Conservation (phyloP, 1,140 invertebrate genomes). For the Holcopasites calliopsidis region DNA sequence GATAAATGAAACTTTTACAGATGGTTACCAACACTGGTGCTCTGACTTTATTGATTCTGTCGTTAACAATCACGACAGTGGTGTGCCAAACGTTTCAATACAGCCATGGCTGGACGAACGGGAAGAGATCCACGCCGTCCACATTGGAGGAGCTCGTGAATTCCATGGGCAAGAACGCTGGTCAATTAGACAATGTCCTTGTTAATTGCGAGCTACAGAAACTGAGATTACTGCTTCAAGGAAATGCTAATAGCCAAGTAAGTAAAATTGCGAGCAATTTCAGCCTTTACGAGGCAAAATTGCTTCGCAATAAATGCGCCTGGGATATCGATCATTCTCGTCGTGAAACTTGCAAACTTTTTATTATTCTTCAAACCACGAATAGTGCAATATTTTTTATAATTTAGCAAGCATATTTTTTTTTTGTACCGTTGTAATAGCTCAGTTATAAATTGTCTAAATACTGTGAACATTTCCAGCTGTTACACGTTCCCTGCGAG, state of each 20-base stretch:
- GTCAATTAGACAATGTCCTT: constrained; percentile 28
- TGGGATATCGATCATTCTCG: too few relatives aligned
- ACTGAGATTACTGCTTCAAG: constrained; percentile 45
- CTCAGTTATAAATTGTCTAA: neutral
- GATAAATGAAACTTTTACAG: constrained; percentile 32
- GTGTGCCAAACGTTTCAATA: constrained; percentile 86
- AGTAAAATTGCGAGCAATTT: neutral
- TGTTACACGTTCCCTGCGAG: constrained; percentile 5
- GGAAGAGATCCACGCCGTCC: constrained; percentile 74
- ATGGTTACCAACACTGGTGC: constrained; percentile 39
- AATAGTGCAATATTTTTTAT: too few relatives aligned
- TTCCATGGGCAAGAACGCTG: neutral
- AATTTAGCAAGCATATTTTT: too few relatives aligned
- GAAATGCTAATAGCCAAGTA: constrained; percentile 37
- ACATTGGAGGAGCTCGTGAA: constrained; percentile 20
- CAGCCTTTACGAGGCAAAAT: too few relatives aligned
- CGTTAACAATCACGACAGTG: constrained; percentile 57
- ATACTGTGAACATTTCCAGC: neutral
- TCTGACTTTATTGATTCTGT: constrained; percentile 47
- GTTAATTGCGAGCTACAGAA: constrained; percentile 32
- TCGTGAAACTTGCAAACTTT: too few relatives aligned
- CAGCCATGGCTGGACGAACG: constrained; percentile 87
- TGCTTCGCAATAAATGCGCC: too few relatives aligned
- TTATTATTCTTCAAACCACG: too few relatives aligned
- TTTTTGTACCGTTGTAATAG: neutral